Base-by-base conservation (phyloP, 2,797 vertebrate genomes). In the Xenentodon cancila region DNA sequence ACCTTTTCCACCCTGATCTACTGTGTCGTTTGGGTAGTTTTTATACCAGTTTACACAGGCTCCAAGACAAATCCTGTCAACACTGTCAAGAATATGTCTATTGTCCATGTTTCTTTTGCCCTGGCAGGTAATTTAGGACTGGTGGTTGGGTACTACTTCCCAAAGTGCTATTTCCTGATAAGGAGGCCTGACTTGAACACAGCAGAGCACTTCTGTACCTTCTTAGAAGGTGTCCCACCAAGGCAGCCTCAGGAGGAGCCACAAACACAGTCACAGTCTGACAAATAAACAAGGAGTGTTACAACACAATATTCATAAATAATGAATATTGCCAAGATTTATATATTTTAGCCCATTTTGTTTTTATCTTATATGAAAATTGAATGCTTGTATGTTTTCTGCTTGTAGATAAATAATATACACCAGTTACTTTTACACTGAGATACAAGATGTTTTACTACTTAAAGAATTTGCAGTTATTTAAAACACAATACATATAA, bases 141-240 rank as follows among this genome's bases (percentile, higher is more conserved):
- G 19, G 0, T 96, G 60, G 89, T 64, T 0, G 60, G 84, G 19
- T 95, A 94, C 75, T 94, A 93, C 27, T 57, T 95, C 44, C 97
- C 97, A 44, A 96, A 96, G 63, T 97, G 96, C 59, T 88, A 93
- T 76, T 71, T 97, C 47, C 59, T 98, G n/a, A 48, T 95, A 73
- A 87, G 81, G 53, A 92, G 80, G 51, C 93, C 95, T 0, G 91
- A 95, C 0, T 80, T 94, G 50, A 97, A 96, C 75, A 95, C 85
- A 0, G 16, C 47, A 0, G 90, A 94, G n/a, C 90, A 94, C 64
- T 97, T 96, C 75, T 90, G 89, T 47, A 92, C 75, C 1, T 92
- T 87, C 44, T 46, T 86, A 1, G 87, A 92, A 65, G 91, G 89
- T 0, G 27, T 64, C 15, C 73, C 86, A 44, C 70, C 79, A 25